Evolutionary conservation across 2,113 vertebrate species (phyloP), one percentile per base, ranked within the genome.

Genomic region (Meriones unguiculatus): DNA sequence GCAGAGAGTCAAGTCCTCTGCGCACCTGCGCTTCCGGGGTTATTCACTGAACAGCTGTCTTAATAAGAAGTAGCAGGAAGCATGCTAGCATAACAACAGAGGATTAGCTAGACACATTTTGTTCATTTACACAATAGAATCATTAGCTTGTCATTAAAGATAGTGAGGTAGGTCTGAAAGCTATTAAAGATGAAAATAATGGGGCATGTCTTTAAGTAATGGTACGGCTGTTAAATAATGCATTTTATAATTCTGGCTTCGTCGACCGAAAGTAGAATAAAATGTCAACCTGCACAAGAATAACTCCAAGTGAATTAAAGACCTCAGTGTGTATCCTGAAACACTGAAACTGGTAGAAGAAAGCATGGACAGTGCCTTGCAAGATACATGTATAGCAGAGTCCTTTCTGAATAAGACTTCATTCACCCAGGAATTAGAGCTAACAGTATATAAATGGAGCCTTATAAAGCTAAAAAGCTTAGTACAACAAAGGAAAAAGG

Each of bases 51-150:
- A 90, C 6, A 73, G 73, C 52, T 87, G 28, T 82, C 93, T 93
- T 80, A 72, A 77, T 76, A 89, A 25, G 5, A 57, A 87, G 87
- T 12, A 90, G 18, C 25, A 76, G 67, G 87, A 96, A 91, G 80
- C 91, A 28, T 65, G 59, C 22, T 64, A 64, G n/a, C 57, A 28
- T 93, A 41, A 76, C 14, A 93, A 13, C 38, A 86, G 65, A 88
- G 8, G 32, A 59, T 28, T 80, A 30, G 69, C 59, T 89, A 69
- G 52, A 73, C 72, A 57, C 7, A 67, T 90, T 93, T 95, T 95
- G 2, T 92, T 87, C 14, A n/a, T 87, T 70, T 30, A 87, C 13
- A 85, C 13, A 84, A 25, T 59, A 38, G 30, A 70, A 86, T 84
- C 41, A 88, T 54, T 70, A 77, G 52, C 5, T 77, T 67, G 30